Percentiles rank a stretch among this genome's conserved stretches.
These are phyloP conservation scores for Drosophila robusta DNA, from an alignment of 2,888 invertebrate species.

Conservation along the genomic window DNA sequence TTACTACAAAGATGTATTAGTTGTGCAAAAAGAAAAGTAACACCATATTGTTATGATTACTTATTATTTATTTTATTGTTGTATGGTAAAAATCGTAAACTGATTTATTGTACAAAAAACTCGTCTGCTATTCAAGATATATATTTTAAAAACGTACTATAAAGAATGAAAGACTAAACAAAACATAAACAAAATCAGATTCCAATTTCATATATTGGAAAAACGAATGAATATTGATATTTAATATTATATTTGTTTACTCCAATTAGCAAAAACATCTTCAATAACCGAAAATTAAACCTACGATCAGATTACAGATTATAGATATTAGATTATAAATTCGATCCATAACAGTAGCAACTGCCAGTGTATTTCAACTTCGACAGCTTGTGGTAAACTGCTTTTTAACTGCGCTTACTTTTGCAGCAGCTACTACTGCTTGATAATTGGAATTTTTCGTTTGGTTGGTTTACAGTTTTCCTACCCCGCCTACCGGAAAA, in stretches of 20 bases:
- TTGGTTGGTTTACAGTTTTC: constrained; percentile 42
- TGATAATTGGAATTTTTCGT: constrained; percentile 70
- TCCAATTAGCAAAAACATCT: background rate
- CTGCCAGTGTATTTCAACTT: constrained; percentile 27
- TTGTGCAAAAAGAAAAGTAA: too few species aligned
- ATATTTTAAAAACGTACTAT: background rate
- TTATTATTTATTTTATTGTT: too few species aligned
- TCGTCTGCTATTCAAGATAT: too few species aligned
- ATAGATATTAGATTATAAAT: background rate
- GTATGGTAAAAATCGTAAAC: too few species aligned
- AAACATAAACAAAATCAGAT: too few species aligned
- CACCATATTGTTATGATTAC: too few species aligned
- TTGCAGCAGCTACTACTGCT: background rate
- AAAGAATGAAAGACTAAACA: too few species aligned
- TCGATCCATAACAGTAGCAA: background rate
- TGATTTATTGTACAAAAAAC: too few species aligned
- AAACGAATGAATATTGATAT: background rate
- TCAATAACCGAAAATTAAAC: background rate
- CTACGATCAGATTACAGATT: background rate
- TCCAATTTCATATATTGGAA: background rate
- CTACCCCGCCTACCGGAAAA: constrained; percentile 15
- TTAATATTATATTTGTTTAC: background rate
- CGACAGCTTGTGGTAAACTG: constrained; percentile 10
- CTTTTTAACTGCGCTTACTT: constrained; percentile 25
- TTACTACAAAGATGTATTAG: too few species aligned